Percentiles rank a stretch among this genome's conserved stretches.
Evolutionary conservation across 2,888 invertebrate genomes (phyloP).

Genomic region (Tuta absoluta): DNA sequence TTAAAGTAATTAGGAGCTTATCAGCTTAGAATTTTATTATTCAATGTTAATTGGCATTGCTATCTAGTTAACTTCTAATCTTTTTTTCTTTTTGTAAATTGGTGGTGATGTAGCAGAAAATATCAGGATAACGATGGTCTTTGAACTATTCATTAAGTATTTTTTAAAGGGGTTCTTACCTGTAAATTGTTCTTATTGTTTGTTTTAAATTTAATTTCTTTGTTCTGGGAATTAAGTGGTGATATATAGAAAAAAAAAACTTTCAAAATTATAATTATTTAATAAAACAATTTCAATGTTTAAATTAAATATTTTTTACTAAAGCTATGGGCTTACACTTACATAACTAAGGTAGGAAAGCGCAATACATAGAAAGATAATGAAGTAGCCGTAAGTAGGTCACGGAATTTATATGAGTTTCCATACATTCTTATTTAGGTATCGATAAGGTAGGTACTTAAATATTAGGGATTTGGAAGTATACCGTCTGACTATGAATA

Average conservation of each 20-base stretch:
- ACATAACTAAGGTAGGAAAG: conserved; percentile 68
- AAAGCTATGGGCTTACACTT: conserved; percentile 72
- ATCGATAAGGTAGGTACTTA: conserved; percentile 57
- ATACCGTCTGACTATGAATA: conserved; percentile 53
- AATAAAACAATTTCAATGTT: conserved; percentile 78
- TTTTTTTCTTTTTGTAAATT: too few species aligned
- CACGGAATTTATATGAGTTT: conserved; percentile 43
- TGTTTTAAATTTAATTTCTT: too few species aligned
- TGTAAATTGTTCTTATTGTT: too few species aligned
- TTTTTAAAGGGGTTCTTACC: too few species aligned
- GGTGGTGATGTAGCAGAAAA: too few species aligned
- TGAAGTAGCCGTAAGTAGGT: conserved; percentile 73
- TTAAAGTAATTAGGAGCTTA: not conserved
- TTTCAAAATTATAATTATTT: conserved; percentile 77
- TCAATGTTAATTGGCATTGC: conserved; percentile 27
- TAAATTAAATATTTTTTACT: conserved; percentile 72
- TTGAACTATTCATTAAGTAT: too few species aligned
- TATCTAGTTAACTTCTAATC: too few species aligned
- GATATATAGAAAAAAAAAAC: too few species aligned
- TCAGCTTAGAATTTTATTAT: not conserved
- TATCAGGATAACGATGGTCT: too few species aligned
- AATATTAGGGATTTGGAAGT: conserved; percentile 61
- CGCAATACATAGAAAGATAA: conserved; percentile 63
- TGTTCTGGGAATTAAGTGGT: too few species aligned
- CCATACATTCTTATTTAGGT: conserved; percentile 31